These are phyloP conservation scores for Sycophila sp. DNA, from an alignment of 1,140 invertebrate species.

Conservation along the genomic window DNA sequence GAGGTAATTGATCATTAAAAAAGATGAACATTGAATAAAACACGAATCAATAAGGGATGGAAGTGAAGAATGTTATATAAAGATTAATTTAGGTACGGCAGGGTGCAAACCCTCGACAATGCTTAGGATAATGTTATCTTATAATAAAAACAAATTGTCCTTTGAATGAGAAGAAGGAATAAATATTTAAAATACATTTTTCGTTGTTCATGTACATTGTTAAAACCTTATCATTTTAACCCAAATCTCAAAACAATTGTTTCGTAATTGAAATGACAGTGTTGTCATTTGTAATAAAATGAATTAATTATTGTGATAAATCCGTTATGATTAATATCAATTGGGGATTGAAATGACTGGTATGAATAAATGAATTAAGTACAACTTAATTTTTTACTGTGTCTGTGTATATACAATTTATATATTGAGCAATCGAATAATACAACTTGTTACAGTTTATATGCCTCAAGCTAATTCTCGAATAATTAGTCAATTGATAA, in stretches of 20 bases:
- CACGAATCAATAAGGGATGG: constrained; percentile 53
- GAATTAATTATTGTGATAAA: background rate
- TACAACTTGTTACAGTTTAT: constrained; percentile 23
- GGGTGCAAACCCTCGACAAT: constrained; percentile 61
- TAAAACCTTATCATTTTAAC: constrained; percentile 24
- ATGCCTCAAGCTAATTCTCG: constrained; percentile 10
- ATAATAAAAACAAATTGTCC: constrained; percentile 68
- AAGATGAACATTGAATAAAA: constrained; percentile 36
- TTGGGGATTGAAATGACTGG: background rate
- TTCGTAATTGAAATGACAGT: background rate
- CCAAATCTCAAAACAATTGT: background rate
- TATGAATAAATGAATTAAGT: constrained; percentile 16
- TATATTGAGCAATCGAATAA: constrained; percentile 11
- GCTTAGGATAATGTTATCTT: constrained; percentile 68
- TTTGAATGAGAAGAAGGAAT: constrained; percentile 65
- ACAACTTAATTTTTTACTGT: constrained; percentile 4
- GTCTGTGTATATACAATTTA: constrained; percentile 20
- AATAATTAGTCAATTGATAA: constrained; percentile 26
- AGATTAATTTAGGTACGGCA: constrained; percentile 66
- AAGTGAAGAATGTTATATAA: constrained; percentile 65
- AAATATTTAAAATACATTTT: constrained; percentile 67
- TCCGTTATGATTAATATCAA: background rate
- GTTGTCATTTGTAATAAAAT: background rate
- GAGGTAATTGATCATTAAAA: constrained; percentile 43
- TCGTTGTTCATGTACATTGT: constrained; percentile 8